A percentile compares a stretch with the other conserved stretches of the same genome.
phyloP scores from a whole-genome alignment of 2,113 vertebrate species.

The Thunnus maccoyii region DNA sequence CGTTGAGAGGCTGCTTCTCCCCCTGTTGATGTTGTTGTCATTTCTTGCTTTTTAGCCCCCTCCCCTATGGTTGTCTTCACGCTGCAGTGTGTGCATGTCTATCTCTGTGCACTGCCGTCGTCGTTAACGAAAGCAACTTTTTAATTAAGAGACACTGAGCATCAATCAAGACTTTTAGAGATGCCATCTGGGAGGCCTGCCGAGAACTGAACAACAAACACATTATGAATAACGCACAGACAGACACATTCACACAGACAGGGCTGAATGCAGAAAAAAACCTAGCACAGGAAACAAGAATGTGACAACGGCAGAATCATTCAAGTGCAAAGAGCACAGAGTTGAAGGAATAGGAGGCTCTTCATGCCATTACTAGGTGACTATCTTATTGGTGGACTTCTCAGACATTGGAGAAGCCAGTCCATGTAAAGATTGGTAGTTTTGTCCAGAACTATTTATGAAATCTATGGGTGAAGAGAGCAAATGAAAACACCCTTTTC shows the following conservation, averaged over 20 bases:
- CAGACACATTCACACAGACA: slow-evolving; percentile 45
- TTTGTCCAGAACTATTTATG: slow-evolving; percentile 30
- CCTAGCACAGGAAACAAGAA: slow-evolving; percentile 21
- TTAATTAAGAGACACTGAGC: slow-evolving; percentile 85
- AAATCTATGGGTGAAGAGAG: slow-evolving; percentile 22
- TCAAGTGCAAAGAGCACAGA: slow-evolving; percentile 50
- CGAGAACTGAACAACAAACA: slow-evolving; percentile 78
- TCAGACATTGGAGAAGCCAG: slow-evolving; percentile 21
- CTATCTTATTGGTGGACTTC: slow-evolving; percentile 16
- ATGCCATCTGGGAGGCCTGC: slow-evolving; percentile 83
- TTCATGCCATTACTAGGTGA: slow-evolving; percentile 17
- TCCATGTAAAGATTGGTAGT: slow-evolving; percentile 7
- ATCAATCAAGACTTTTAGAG: slow-evolving; percentile 85
- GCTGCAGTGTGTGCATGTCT: slow-evolving; percentile 22
- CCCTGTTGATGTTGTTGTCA: slow-evolving; percentile 63
- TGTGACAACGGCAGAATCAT: slow-evolving; percentile 51
- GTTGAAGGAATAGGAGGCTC: background rate
- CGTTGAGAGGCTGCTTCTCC: slow-evolving; percentile 57
- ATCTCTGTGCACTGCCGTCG: slow-evolving; percentile 51
- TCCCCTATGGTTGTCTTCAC: slow-evolving; percentile 50
- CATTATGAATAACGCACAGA: slow-evolving; percentile 76
- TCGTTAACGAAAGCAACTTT: slow-evolving; percentile 79
- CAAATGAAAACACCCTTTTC: slow-evolving; percentile 21
- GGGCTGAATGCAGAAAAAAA: slow-evolving; percentile 26
- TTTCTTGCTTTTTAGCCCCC: slow-evolving; percentile 52